Evolutionary conservation across 2,888 invertebrate genomes (phyloP).

Genomic region (Acrobasis consociella): DNA sequence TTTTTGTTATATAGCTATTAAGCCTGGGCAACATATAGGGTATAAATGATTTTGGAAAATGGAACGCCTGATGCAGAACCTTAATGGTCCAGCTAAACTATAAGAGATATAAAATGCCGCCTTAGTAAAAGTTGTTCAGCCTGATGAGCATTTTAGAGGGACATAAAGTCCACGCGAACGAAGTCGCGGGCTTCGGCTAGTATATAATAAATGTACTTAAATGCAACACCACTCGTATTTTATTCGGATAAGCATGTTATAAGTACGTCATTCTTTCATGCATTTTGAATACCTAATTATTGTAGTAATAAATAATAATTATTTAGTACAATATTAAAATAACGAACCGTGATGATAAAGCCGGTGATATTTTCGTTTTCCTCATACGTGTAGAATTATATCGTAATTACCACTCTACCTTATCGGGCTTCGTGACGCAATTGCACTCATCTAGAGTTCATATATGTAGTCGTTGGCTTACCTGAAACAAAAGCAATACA

Average conservation of each 20-base stretch:
- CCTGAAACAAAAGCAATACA: slow-evolving; percentile 6
- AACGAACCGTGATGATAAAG: neutral
- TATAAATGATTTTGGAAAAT: too few species aligned
- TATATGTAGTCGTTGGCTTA: neutral
- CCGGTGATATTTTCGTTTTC: neutral
- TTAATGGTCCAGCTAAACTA: too few species aligned
- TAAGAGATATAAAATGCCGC: too few species aligned
- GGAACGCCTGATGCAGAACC: too few species aligned
- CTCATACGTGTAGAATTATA: neutral
- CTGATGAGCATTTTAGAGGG: too few species aligned
- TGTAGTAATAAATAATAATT: neutral
- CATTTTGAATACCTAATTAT: neutral
- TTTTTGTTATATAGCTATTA: too few species aligned
- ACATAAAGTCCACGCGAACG: neutral
- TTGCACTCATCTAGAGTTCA: neutral
- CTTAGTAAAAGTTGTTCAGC: too few species aligned
- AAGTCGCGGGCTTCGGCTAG: neutral
- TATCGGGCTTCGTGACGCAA: slow-evolving; percentile 9
- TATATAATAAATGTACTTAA: too few species aligned
- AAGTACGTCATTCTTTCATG: too few species aligned
- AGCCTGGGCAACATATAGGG: too few species aligned
- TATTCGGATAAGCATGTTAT: too few species aligned
- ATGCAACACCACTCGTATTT: too few species aligned
- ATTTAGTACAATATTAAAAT: neutral
- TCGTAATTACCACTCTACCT: slow-evolving; percentile 12